Base-by-base conservation (phyloP, 2,888 invertebrate species). In the Ochropleura leucogaster region DNA sequence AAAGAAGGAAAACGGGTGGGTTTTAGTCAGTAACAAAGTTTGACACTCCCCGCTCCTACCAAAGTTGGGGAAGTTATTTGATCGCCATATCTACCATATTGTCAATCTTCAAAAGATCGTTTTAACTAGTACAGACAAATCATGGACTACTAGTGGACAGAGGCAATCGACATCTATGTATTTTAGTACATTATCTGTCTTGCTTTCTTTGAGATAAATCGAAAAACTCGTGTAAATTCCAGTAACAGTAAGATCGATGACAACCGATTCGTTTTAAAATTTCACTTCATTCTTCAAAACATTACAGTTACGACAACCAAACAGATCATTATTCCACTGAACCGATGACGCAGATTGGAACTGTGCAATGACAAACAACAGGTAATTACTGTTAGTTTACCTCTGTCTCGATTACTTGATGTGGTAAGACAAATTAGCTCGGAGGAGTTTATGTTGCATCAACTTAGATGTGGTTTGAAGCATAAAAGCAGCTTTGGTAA, bases 381-480 rank as follows among this genome's bases (percentile, higher is more conserved):
- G 18, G 18, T 3, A 77, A 77, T 85, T 77, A 87, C n/a, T 12
- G 71, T 62, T 72, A 72, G 68, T 86, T 81, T 72, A 51, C 79
- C 71, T 77, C 72, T 74, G 65, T 70, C 63, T 74, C 20, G 79
- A 68, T 75, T 65, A 74, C 67, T 55, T 6, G 66, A 69, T 80
- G 81, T 57, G 64, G 81, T 64, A 81, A 81, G 84, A 66, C 18
- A 57, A 81, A 84, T 81, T 80, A 80, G 51, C 66, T 30, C 30
- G 40, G 69, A 49, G n/a, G n/a, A 53, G 30, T 30, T 70, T 63
- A n/a, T n/a, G 40, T 80, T 78, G 47, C 68, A 40, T 60, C 67
- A 68, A 80, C 46, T 46, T 20, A 62, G 64, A 80, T 64, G n/a
- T n/a, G n/a, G 57, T 62, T 12, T 55, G 72, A 66, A 72, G 42